Evolutionary conservation across 2,888 invertebrate species (phyloP).

Genomic region (Dusona sp.): DNA sequence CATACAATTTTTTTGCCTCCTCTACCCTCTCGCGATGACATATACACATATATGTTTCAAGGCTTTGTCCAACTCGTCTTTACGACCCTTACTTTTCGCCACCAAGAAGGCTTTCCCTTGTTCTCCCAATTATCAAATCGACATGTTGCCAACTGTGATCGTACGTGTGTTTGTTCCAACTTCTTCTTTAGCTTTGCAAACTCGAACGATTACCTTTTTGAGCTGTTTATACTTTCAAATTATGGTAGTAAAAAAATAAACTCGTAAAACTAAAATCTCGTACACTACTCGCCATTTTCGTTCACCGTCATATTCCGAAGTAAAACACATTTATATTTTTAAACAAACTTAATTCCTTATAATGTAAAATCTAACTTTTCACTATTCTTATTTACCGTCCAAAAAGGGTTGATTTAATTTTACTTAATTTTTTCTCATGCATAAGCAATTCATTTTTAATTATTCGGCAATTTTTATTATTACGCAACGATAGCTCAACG

Average conservation of each 20-base stretch:
- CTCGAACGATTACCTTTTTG: neutral
- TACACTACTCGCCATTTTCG: neutral
- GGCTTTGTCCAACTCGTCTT: constrained; percentile 28
- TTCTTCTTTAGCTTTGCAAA: neutral
- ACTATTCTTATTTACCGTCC: neutral
- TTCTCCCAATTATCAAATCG: constrained; percentile 64
- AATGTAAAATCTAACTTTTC: no score
- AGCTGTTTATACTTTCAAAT: neutral
- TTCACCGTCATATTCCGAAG: neutral
- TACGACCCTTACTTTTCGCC: constrained; percentile 40
- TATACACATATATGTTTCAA: constrained; percentile 11
- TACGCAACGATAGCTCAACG: neutral
- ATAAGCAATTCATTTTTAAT: neutral
- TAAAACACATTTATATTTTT: no score
- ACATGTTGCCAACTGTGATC: constrained; percentile 47
- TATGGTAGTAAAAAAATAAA: neutral
- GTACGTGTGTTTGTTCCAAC: neutral
- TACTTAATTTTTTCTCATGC: neutral
- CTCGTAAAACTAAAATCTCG: neutral
- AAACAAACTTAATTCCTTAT: no score
- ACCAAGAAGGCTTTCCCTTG: constrained; percentile 28
- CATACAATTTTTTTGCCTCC: constrained; percentile 20
- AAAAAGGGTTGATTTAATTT: neutral
- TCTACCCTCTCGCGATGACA: constrained; percentile 13
- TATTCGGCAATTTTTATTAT: constrained; percentile 1